Evolutionary conservation across 2,797 vertebrate species (phyloP).

Genomic region (Glossophaga mutica): DNA sequence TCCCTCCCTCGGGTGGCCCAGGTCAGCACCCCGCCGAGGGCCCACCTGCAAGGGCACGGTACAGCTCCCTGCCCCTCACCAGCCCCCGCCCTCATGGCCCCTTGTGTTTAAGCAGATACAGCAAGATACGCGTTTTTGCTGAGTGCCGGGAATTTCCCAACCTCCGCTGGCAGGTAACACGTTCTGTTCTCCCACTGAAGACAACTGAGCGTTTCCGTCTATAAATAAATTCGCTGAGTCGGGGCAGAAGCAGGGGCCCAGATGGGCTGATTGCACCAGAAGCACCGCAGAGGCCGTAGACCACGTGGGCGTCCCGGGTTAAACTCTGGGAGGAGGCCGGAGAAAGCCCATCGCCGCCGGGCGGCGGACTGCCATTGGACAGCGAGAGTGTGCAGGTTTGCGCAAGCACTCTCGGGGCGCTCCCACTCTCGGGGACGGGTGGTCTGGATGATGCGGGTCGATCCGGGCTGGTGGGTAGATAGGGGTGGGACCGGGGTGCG

Average conservation of each 20-base stretch:
- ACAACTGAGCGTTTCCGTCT: rapidly evolving
- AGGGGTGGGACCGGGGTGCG: no score
- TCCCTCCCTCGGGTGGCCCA: neutral
- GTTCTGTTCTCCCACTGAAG: no score
- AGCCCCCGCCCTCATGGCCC: neutral
- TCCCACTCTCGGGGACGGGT: rapidly evolving
- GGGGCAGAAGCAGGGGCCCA: neutral
- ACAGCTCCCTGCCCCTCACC: rapidly evolving
- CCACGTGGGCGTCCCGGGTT: rapidly evolving
- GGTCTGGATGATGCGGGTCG: no score
- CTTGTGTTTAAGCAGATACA: rapidly evolving
- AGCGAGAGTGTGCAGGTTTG: neutral
- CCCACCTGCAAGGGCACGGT: no score
- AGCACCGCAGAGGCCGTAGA: rapidly evolving
- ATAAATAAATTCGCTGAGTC: neutral
- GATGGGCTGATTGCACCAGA: neutral
- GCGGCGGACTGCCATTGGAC: rapidly evolving
- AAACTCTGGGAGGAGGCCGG: rapidly evolving
- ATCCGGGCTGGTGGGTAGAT: no score
- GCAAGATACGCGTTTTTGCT: neutral
- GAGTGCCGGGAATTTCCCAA: neutral
- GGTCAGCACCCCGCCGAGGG: rapidly evolving
- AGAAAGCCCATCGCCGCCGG: rapidly evolving
- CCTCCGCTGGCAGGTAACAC: neutral
- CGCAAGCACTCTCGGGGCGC: no score